Evolutionary conservation across 2,888 invertebrate species (phyloP), one percentile per base, ranked within the genome.

Genomic region (Spilarctia lutea): DNA sequence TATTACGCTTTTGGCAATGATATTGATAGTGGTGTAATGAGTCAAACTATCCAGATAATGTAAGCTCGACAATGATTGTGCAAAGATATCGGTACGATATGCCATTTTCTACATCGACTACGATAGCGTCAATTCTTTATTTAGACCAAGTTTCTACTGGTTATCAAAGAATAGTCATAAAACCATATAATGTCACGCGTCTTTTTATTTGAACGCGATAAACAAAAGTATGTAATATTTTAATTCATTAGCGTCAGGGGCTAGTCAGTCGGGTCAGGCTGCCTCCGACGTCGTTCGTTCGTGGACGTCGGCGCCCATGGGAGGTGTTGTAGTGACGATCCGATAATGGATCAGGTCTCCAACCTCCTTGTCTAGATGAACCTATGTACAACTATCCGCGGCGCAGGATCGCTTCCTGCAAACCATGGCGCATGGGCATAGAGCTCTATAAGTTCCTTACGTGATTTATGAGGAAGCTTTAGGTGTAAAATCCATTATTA

Each of bases 1-100:
- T 69, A 69, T 65, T 75, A 65, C 72, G 75, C 72, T 72, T 75
- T 75, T 75, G 72, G 75, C 72, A 72, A 33, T 72, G 71, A 20
- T 45, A 20, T 71, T 20, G 60, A n/a, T 63, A 24, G 63, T 63
- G 27, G 20, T 42, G 30, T 20, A 20, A 45, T 48, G 45, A 45
- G 63, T 63, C 20, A 42, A 63, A 63, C 30, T 27, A 70, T 30
- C 16, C 7, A 18, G 16, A 42, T 30, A 63, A 42, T 71, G 42
- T 45, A 45, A 39, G 39, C 20, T 39, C 8, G 42, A 63, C 24
- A 11, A 63, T 30, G 56, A 27, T 27, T 56, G 20, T 70, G 27
- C 18, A 27, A 20, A 10, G 52, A 39, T 27, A 70, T 27, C 16
- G 24, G 16, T 27, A 60, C 30, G 60, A 27, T 60, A 27, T 56